phyloP scores from a whole-genome alignment of 1,140 invertebrate genomes.

The Ceratina australensis region DNA sequence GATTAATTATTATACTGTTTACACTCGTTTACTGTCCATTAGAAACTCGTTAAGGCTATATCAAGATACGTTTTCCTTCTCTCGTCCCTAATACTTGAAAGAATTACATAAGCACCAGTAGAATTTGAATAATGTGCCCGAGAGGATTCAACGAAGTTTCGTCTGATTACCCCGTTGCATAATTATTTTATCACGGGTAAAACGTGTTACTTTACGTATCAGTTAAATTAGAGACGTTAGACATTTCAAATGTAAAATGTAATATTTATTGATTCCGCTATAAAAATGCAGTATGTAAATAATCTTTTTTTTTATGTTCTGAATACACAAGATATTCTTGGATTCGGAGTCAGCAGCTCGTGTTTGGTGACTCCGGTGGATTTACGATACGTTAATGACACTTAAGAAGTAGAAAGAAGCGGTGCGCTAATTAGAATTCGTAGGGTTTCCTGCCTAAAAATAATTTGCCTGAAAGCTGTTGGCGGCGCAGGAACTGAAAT shows the following conservation, averaged over 20 bases:
- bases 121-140: no score
- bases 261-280: no score
- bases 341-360: neutral
- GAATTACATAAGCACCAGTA: no score
- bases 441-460: constrained; percentile 13
- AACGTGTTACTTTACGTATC: no score
- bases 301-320: neutral
- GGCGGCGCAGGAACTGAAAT: neutral
- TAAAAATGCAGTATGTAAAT: neutral
- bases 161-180: no score
- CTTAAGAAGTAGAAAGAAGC: constrained; percentile 15
- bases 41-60: neutral
- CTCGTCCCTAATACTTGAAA: neutral
- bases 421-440: constrained; percentile 8
- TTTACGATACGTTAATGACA: constrained; percentile 25
- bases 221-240: no score
- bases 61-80: neutral
- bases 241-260: no score
- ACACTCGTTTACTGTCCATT: neutral
- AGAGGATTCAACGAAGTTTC: no score
- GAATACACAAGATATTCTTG: no score
- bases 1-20: constrained; percentile 23
- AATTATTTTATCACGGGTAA: no score
- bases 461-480: constrained; percentile 25
- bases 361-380: neutral